Conservation (phyloP, 2,113 vertebrate species). For the Miniopterus natalensis region DNA sequence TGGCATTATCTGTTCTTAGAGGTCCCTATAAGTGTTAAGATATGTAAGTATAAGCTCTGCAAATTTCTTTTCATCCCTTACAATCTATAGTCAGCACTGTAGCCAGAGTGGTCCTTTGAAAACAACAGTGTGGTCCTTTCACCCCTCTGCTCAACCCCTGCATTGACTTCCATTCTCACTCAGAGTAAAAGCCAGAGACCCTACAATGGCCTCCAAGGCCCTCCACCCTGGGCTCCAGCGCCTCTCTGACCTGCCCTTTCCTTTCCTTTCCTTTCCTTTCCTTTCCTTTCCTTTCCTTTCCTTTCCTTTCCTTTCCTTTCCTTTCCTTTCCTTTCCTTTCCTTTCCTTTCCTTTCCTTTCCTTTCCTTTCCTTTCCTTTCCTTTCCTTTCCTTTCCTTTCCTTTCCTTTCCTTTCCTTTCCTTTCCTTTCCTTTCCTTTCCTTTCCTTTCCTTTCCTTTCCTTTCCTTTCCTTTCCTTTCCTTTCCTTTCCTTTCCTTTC, state of each 20-base stretch:
- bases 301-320: too few species aligned
- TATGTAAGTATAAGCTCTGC: background rate
- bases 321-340: too few species aligned
- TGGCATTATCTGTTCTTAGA: background rate
- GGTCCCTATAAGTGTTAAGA: background rate
- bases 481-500: too few species aligned
- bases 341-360: too few species aligned
- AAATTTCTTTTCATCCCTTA: background rate
- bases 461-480: background rate
- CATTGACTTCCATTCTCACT: background rate
- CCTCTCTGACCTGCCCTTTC: background rate
- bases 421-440: too few species aligned
- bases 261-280: background rate
- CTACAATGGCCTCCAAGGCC: rapidly evolving
- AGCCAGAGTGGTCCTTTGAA: background rate
- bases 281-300: too few species aligned
- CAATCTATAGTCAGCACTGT: background rate
- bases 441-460: background rate
- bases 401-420: too few species aligned
- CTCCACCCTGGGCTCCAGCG: background rate
- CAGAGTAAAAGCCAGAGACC: background rate
- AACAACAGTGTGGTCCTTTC: background rate
- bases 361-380: background rate
- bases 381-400: background rate
- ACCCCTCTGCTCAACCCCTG: background rate